Percentiles rank a stretch among this genome's conserved stretches.
Evolutionary conservation across 2,113 vertebrate species (phyloP).

Genomic region (Taxidea taxus): DNA sequence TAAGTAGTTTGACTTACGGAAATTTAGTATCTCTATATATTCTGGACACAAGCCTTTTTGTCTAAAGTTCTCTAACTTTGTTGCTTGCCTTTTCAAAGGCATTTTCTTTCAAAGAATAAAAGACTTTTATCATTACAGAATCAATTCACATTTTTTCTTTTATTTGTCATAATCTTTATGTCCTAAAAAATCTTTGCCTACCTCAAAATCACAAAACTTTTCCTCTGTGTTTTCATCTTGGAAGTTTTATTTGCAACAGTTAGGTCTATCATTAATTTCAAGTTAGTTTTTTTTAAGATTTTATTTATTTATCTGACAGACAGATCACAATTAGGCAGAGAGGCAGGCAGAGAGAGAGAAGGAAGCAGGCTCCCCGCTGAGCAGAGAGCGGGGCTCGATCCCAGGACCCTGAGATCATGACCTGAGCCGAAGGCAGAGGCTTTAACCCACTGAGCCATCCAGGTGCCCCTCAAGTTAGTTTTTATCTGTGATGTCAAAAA

Average conservation of each 20-base stretch:
- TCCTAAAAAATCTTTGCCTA: not conserved
- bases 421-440: too few species aligned
- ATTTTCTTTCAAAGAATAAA: not conserved
- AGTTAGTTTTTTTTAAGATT: slow-evolving; percentile 26
- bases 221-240: not conserved
- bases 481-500: not conserved
- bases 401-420: too few species aligned
- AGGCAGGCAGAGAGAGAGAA: too few species aligned
- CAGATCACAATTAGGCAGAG: too few species aligned
- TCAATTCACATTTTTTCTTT: not conserved
- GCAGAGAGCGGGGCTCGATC: too few species aligned
- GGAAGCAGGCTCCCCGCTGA: too few species aligned
- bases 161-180: not conserved
- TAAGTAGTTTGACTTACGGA: not conserved
- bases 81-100: not conserved
- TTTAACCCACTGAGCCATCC: too few species aligned
- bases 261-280: not conserved
- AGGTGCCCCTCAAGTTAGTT: slow-evolving; percentile 5
- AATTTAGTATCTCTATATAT: not conserved
- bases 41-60: not conserved
- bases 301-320: too few species aligned
- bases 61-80: not conserved
- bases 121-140: not conserved
- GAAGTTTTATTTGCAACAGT: not conserved
- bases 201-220: not conserved